phyloP scores from a whole-genome alignment of 2,888 invertebrate species.

The Diarsia dahlii region DNA sequence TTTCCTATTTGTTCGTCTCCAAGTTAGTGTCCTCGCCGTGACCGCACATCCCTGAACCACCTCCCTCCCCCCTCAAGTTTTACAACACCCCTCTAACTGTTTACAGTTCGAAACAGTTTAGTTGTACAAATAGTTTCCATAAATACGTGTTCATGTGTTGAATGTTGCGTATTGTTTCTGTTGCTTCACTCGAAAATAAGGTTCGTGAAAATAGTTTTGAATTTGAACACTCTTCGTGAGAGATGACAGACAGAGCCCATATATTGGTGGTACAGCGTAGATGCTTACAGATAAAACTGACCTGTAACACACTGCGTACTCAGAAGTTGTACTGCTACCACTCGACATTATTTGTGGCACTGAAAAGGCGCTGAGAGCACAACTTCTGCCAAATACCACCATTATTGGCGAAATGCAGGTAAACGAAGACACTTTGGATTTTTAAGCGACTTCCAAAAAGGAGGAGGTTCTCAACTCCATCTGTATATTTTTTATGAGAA shows the following conservation, averaged over 20 bases:
- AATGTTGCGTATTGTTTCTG: not conserved
- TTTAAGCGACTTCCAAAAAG: no score
- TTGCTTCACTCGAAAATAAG: not conserved
- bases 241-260: not conserved
- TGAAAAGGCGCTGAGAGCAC: no score
- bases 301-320: no score
- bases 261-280: not conserved
- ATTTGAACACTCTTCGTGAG: not conserved
- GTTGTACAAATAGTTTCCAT: not conserved
- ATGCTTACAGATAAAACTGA: no score
- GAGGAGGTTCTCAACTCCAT: no score
- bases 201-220: not conserved
- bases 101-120: not conserved
- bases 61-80: not conserved
- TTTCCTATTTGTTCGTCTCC: constrained; percentile 1
- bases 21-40: constrained; percentile 3
- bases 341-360: no score
- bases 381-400: no score
- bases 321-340: no score
- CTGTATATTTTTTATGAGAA: not conserved
- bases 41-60: not conserved
- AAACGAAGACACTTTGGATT: not conserved
- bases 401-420: no score
- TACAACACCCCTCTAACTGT: not conserved
- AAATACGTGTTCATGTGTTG: not conserved